Base-by-base conservation (phyloP, 2,888 invertebrate genomes). In the Pristionchus entomophagus region DNA sequence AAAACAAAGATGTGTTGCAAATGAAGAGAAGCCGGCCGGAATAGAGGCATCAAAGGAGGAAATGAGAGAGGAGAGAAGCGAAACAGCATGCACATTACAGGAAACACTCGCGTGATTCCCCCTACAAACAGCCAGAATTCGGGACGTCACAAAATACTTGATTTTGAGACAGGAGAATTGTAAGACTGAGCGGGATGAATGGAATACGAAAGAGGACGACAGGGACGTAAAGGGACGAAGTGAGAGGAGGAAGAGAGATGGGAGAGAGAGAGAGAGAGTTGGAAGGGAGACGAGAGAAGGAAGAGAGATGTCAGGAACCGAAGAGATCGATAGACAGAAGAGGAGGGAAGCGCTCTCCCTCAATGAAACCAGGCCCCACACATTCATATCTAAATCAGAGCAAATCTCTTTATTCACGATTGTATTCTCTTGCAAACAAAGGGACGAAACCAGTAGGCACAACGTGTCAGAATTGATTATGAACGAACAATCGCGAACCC, bases 251-350 rank as follows among this genome's bases (percentile, higher is more conserved):
- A 32, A 26, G 26, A 26, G 26, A 77, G 35, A 85, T 29, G 65
- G 32, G 80, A 80, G 56, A 26, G 51, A 83, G 41, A 49, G 56
- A 84, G 80, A 35, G 41, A 59, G 80, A 82, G 84, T 86, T 62
- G 65, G 77, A 49, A 35, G n/a, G 59, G 56, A 51, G 69, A 82
- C 53, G 80, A 80, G 82, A 84, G 83, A 81, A 73, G n/a, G 86
- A 80, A 83, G 86, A 84, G 86, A 86, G 86, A 56, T 12, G 59
- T 22, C 8, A 56, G 65, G 49, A 84, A 84, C 10, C 51, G 49
- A 19, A 80, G 78, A 80, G 78, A 80, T 80, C 78, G 78, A 80
- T 80, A 51, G 51, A 53, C 8, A 77, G 29, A 49, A 49, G 32
- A 51, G 26, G 78, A 77, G 51, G 32, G 78, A 80, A 80, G 78